A percentile compares a stretch with the other conserved stretches of the same genome.
Evolutionary conservation across 2,797 vertebrate species (phyloP).

Genomic region (Falco biarmicus): DNA sequence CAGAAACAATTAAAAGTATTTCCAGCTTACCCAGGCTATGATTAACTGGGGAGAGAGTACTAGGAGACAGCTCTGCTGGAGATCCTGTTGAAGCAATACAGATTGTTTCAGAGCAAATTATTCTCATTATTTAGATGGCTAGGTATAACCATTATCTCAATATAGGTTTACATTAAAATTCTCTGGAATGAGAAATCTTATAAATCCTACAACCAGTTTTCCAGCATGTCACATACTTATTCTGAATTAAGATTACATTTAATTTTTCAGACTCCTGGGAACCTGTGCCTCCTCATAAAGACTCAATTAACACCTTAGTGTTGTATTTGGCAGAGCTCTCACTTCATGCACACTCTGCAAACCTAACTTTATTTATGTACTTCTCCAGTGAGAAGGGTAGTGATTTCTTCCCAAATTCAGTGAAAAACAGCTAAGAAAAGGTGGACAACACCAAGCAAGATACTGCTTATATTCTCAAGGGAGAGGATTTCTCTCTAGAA

Average conservation of each 20-base stretch:
- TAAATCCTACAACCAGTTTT: not conserved
- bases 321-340: not conserved
- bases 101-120: not conserved
- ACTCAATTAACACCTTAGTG: not conserved
- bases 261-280: not conserved
- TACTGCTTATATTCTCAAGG: not conserved
- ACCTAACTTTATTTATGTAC: not conserved
- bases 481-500: not conserved
- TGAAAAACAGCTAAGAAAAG: not conserved
- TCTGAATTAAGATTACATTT: not conserved
- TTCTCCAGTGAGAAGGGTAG: not conserved
- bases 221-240: not conserved
- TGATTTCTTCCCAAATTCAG: not conserved
- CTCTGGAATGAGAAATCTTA: not conserved
- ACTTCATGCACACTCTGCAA: not conserved
- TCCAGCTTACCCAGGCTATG: slow-evolving; percentile 89
- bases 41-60: slow-evolving; percentile 93
- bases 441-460: not conserved
- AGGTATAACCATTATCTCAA: not conserved
- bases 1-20: not conserved
- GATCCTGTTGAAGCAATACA: slow-evolving; percentile 83
- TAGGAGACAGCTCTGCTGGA: slow-evolving; percentile 95
- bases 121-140: not conserved
- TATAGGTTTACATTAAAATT: not conserved
- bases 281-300: not conserved